These are phyloP conservation scores for Dendrolimus kikuchii DNA, from an alignment of 1,140 invertebrate species.

Conservation along the genomic window DNA sequence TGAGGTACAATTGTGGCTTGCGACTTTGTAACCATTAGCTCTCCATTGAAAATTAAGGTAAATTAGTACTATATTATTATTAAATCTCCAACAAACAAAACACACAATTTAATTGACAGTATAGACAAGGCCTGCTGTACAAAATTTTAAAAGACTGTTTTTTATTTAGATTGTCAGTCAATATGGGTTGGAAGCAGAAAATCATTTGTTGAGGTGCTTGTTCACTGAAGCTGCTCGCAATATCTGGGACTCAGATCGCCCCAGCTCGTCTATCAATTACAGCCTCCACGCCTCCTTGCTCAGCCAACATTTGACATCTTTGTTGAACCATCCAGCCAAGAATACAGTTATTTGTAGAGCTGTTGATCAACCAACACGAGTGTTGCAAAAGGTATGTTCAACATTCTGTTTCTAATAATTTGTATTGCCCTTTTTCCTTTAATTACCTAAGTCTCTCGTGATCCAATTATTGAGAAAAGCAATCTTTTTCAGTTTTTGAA, in stretches of 20 bases:
- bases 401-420: background rate
- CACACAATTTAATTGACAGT: no score
- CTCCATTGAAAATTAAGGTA: no score
- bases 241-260: conserved; percentile 53
- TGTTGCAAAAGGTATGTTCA: conserved; percentile 54
- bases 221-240: conserved; percentile 55
- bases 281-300: conserved; percentile 54
- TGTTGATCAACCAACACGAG: conserved; percentile 51
- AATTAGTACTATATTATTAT: no score
- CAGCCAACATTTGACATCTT: conserved; percentile 44
- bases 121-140: no score
- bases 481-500: conserved; percentile 78
- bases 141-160: conserved; percentile 9
- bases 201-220: conserved; percentile 58
- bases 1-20: no score
- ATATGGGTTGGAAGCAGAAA: conserved; percentile 65
- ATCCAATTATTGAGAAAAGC: no score
- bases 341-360: conserved; percentile 60
- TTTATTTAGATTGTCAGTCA: conserved; percentile 47
- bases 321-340: conserved; percentile 61
- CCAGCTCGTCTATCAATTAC: conserved; percentile 29
- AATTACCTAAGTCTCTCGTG: background rate
- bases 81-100: no score
- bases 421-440: conserved; percentile 1
- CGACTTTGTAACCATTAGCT: no score